These are phyloP conservation scores for Allochrocebus solatus DNA, from an alignment of 2,797 vertebrate species.

Conservation along the genomic window DNA sequence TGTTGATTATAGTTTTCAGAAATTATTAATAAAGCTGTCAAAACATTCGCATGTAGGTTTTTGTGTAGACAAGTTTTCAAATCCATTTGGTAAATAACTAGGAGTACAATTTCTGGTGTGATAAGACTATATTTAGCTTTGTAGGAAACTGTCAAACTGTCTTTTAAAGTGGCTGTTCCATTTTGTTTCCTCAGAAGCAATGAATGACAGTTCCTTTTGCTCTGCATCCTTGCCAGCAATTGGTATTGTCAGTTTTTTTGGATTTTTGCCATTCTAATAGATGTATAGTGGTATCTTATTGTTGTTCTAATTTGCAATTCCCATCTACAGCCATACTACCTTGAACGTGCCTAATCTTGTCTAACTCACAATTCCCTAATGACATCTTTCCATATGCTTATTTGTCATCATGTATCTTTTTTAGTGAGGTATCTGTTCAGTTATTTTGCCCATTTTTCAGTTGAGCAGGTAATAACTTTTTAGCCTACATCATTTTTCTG, in stretches of 20 bases:
- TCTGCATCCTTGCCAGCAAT: not conserved
- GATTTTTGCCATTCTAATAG: not conserved
- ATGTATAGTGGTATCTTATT: not conserved
- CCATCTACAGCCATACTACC: not conserved
- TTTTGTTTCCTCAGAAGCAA: not conserved
- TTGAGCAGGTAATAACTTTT: not conserved
- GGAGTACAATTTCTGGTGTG: not conserved
- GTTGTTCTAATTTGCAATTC: not conserved
- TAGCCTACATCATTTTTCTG: not conserved
- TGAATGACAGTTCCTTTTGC: not conserved
- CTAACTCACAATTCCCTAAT: not conserved
- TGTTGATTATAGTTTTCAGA: not conserved
- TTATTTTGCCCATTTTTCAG: not conserved
- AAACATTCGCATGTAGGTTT: not conserved
- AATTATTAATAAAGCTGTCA: slow-evolving; percentile 9
- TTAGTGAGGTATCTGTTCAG: not conserved
- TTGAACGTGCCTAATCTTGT: not conserved
- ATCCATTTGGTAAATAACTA: not conserved
- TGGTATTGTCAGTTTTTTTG: not conserved
- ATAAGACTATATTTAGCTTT: not conserved
- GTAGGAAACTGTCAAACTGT: not conserved
- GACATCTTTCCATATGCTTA: not conserved
- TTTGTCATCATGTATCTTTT: not conserved
- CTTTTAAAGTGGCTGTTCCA: not conserved
- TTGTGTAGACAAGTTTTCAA: not conserved